These are phyloP conservation scores for Calameuta idolon DNA, from an alignment of 2,888 invertebrate species.

Conservation along the genomic window DNA sequence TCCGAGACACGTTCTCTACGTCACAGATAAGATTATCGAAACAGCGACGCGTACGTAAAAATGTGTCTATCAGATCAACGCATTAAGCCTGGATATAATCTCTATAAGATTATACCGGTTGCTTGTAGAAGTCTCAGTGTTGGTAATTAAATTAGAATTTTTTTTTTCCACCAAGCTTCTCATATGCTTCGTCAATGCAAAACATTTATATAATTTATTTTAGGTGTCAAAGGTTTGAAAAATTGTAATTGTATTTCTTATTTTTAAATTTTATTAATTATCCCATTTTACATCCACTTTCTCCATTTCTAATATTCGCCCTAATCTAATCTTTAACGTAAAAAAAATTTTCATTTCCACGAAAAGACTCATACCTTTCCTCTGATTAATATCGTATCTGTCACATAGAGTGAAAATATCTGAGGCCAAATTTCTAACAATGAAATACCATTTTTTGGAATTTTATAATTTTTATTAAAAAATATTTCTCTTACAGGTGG, in stretches of 20 bases:
- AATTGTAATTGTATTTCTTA: neutral
- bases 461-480: neutral
- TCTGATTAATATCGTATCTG: neutral
- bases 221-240: neutral
- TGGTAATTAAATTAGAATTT: neutral
- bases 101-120: neutral
- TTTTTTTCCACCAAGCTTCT: neutral
- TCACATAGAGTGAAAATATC: neutral
- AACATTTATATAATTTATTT: neutral
- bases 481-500: slow-evolving; percentile 75
- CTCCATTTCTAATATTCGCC: neutral
- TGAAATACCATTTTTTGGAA: neutral
- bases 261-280: neutral
- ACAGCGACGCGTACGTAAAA: slow-evolving; percentile 10
- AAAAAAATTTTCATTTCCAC: neutral
- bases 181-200: neutral
- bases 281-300: neutral
- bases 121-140: neutral
- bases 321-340: neutral
- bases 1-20: slow-evolving; percentile 10
- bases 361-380: neutral
- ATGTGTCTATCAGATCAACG: slow-evolving; percentile 35
- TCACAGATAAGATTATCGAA: slow-evolving; percentile 22
- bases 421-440: neutral
- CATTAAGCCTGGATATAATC: slow-evolving; percentile 7